Percentiles rank a stretch among this genome's conserved stretches.
These are phyloP conservation scores for Hyles lineata DNA, from an alignment of 2,888 invertebrate species.

Conservation along the genomic window DNA sequence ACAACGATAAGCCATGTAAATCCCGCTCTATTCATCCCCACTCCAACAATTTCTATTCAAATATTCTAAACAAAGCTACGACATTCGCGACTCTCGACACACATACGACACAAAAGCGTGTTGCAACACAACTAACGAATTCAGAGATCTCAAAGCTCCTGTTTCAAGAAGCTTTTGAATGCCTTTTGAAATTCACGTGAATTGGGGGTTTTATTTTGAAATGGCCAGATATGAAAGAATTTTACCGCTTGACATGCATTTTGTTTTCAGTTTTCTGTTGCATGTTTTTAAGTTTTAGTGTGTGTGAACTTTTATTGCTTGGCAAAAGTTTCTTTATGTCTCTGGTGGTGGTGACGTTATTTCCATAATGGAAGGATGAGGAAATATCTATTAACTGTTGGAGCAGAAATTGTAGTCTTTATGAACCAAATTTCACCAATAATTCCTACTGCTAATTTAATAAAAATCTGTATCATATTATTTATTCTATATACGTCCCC, in stretches of 20 bases:
- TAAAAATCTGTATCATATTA: too few species aligned
- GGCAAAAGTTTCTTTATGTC: neutral
- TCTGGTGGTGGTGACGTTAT: neutral
- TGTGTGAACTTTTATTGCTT: neutral
- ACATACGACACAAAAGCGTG: constrained; percentile 28
- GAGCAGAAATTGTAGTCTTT: too few species aligned
- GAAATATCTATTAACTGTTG: too few species aligned
- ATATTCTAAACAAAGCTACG: constrained; percentile 16
- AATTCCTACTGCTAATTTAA: too few species aligned
- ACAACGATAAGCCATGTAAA: neutral
- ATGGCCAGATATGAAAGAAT: neutral
- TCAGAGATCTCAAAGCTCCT: constrained; percentile 27
- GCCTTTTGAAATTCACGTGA: constrained; percentile 21
- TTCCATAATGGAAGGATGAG: too few species aligned
- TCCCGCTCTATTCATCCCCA: neutral
- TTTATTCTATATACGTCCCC: too few species aligned
- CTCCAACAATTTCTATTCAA: constrained; percentile 9
- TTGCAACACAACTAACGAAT: constrained; percentile 32
- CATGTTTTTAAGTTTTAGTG: neutral
- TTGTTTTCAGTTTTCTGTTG: neutral
- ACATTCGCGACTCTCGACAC: constrained; percentile 29
- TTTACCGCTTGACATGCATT: neutral
- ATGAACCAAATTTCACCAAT: too few species aligned
- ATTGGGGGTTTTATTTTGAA: constrained; percentile 12
- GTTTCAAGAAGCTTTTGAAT: constrained; percentile 16